Evolutionary conservation across 1,140 invertebrate species (phyloP).

Genomic region (Paraescarpia echinospica): DNA sequence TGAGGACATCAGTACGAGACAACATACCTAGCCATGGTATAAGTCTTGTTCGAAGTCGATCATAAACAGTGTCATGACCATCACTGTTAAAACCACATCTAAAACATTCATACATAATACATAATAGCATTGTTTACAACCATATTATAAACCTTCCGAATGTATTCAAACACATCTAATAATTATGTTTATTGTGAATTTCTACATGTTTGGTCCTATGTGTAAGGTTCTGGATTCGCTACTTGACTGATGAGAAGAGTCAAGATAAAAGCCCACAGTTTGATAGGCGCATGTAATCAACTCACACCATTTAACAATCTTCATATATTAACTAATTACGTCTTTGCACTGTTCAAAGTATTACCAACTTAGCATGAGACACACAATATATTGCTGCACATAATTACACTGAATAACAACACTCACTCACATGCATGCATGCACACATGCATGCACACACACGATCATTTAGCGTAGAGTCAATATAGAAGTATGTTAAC

Average conservation of each 20-base stretch:
- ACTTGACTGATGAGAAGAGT: not conserved
- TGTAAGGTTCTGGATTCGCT: not conserved
- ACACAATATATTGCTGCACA: too few species aligned
- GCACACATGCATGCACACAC: not conserved
- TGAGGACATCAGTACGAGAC: not conserved
- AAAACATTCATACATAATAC: constrained; percentile 21
- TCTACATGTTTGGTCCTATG: not conserved
- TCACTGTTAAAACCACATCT: constrained; percentile 94
- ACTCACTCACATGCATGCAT: too few species aligned
- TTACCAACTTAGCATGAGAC: too few species aligned
- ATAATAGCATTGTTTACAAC: not conserved
- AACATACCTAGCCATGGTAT: not conserved
- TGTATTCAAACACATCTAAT: not conserved
- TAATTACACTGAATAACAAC: not conserved
- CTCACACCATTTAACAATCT: not conserved
- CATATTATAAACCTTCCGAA: not conserved
- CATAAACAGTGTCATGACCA: constrained; percentile 70
- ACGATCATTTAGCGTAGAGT: not conserved
- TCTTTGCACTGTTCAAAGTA: too few species aligned
- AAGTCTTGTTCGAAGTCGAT: constrained; percentile 38
- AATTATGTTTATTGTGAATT: not conserved
- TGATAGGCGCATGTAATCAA: not conserved
- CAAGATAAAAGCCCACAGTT: not conserved
- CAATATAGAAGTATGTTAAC: not conserved
- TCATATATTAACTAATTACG: too few species aligned